Conservation (phyloP, 2,888 invertebrate species). For the Orthonevra nobilis region DNA sequence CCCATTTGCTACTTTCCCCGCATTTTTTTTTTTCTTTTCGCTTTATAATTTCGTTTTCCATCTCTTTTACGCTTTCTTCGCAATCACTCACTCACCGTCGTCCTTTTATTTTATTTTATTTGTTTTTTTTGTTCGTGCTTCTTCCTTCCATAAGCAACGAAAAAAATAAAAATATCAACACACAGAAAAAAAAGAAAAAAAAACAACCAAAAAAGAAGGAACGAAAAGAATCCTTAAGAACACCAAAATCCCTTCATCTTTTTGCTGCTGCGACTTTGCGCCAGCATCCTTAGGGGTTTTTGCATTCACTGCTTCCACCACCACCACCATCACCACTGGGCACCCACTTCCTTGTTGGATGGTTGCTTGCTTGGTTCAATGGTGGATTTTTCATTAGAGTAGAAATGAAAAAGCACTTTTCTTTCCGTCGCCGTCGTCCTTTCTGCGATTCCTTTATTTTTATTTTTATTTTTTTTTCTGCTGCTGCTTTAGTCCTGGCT, state of each 20-base stretch:
- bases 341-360: no score
- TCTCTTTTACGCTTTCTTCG: slow-evolving; percentile 33
- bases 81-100: slow-evolving; percentile 17
- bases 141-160: not conserved
- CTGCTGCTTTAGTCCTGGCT: no score
- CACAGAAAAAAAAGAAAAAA: slow-evolving; percentile 23
- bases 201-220: slow-evolving; percentile 9
- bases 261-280: slow-evolving; percentile 41
- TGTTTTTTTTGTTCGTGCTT: no score
- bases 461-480: slow-evolving; percentile 26
- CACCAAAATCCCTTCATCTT: slow-evolving; percentile 65
- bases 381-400: slow-evolving; percentile 69
- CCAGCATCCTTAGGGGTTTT: slow-evolving; percentile 64
- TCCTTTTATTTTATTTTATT: not conserved
- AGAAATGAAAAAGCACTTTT: slow-evolving; percentile 69
- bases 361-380: slow-evolving; percentile 26
- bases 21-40: slow-evolving; percentile 60
- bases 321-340: no score
- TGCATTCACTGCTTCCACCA: slow-evolving; percentile 40
- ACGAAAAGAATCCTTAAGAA: slow-evolving; percentile 58
- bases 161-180: not conserved
- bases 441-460: slow-evolving; percentile 45
- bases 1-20: slow-evolving; percentile 37
- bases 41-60: slow-evolving; percentile 59
- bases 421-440: slow-evolving; percentile 51